Conservation (phyloP, 2,888 invertebrate genomes). For the Scelioninae gen. 2 region DNA sequence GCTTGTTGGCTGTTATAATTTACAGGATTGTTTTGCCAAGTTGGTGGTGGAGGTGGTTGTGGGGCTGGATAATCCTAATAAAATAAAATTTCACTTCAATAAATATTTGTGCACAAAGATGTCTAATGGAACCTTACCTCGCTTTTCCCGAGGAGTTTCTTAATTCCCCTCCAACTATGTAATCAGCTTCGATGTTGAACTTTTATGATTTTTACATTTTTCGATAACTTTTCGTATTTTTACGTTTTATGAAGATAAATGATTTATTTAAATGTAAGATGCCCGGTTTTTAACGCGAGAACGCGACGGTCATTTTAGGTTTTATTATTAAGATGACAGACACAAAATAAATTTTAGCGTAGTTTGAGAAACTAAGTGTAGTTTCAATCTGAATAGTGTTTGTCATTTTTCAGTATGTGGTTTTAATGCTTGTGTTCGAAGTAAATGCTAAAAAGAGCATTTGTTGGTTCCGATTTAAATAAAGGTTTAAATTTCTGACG, state of each 20-base stretch:
- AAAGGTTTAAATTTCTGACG: background rate
- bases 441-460: conserved; percentile 18
- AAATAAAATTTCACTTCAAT: conserved; percentile 62
- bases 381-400: conserved; percentile 15
- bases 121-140: conserved; percentile 68
- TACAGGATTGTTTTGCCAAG: conserved; percentile 73
- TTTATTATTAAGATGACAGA: conserved; percentile 1
- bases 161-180: background rate
- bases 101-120: conserved; percentile 47
- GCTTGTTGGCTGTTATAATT: conserved; percentile 72
- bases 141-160: conserved; percentile 9
- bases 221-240: background rate
- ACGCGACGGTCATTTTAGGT: conserved; percentile 9
- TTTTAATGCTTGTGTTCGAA: background rate
- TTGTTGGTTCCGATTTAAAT: background rate
- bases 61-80: conserved; percentile 72
- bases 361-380: background rate
- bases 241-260: too few species aligned
- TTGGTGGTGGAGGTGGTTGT: conserved; percentile 67
- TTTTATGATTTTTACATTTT: conserved; percentile 7
- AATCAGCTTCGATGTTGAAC: conserved; percentile 25
- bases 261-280: background rate
- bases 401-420: conserved; percentile 3
- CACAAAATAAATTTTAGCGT: conserved; percentile 26
- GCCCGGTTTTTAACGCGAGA: conserved; percentile 34